Conservation (phyloP, 2,888 invertebrate species). For the Cosmia pyralina region DNA sequence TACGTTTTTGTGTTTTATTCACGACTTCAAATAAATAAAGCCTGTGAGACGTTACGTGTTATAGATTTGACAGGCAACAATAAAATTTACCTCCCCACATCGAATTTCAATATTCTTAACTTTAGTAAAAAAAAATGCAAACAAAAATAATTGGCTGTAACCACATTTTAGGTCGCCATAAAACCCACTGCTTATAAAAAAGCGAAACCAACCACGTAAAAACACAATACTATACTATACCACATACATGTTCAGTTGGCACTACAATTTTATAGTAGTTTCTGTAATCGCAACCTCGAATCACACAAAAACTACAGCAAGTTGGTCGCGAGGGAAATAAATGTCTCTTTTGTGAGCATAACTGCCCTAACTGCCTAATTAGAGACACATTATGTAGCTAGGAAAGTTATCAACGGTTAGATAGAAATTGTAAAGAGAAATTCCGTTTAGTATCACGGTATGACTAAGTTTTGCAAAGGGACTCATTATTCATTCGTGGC, state of each 20-base stretch:
- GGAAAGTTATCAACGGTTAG: slow-evolving; percentile 65
- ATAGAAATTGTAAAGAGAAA: slow-evolving; percentile 63
- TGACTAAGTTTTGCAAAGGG: slow-evolving; percentile 43
- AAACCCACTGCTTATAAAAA: slow-evolving; percentile 20
- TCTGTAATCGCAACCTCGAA: slow-evolving; percentile 62
- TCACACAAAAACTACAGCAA: slow-evolving; percentile 71
- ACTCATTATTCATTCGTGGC: slow-evolving; percentile 54
- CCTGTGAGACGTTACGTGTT: not conserved
- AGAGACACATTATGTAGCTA: slow-evolving; percentile 73
- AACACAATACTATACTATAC: slow-evolving; percentile 31
- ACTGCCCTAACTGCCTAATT: slow-evolving; percentile 77
- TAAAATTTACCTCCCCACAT: not conserved
- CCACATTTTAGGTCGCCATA: slow-evolving; percentile 28
- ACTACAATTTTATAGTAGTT: slow-evolving; percentile 67
- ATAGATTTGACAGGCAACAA: not conserved
- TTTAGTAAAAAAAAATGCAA: not conserved
- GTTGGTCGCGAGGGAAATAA: slow-evolving; percentile 71
- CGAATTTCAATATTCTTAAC: slow-evolving; percentile 1
- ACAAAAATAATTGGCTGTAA: slow-evolving; percentile 26
- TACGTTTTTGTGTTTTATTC: not conserved
- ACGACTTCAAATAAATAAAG: not conserved
- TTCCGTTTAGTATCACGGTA: slow-evolving; percentile 35
- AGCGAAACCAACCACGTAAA: slow-evolving; percentile 19
- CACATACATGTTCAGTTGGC: slow-evolving; percentile 33
- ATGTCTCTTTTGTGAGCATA: slow-evolving; percentile 75